Evolutionary conservation across 2,113 vertebrate genomes (phyloP).

Genomic region (Azemiops feae): DNA sequence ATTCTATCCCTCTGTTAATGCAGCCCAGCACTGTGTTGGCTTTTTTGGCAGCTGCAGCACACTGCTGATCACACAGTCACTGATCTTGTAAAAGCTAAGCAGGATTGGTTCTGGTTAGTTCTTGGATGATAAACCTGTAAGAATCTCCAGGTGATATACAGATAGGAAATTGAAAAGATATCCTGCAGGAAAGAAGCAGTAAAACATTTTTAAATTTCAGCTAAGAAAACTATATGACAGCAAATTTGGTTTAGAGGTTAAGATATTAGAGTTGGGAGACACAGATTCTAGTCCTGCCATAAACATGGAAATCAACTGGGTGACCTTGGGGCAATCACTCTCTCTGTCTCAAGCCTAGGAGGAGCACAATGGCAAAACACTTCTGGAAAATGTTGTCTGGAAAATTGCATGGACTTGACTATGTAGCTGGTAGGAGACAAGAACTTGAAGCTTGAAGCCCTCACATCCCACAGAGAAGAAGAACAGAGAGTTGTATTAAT

Average conservation of each 20-base stretch:
- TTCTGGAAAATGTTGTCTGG: not conserved
- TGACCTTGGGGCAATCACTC: not conserved
- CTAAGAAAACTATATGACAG: not conserved
- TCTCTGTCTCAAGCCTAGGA: not conserved
- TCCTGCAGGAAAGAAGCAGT: not conserved
- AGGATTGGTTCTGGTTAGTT: not conserved
- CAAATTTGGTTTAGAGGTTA: not conserved
- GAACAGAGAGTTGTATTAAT: not conserved
- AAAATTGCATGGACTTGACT: not conserved
- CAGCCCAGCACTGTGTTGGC: too few species aligned
- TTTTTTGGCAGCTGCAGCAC: too few species aligned
- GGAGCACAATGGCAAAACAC: not conserved
- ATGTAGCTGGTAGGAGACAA: not conserved
- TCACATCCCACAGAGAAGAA: not conserved
- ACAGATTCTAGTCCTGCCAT: not conserved
- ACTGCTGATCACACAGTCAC: too few species aligned
- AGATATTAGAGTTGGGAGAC: not conserved
- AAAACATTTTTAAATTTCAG: not conserved
- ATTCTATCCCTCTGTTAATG: too few species aligned
- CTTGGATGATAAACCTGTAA: not conserved
- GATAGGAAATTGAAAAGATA: not conserved
- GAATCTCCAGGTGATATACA: not conserved
- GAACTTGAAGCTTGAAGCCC: not conserved
- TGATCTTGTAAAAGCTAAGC: not conserved
- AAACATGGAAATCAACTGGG: not conserved